Percentiles rank a stretch among this genome's conserved stretches.
Evolutionary conservation across 1,140 invertebrate species (phyloP).

Genomic region (Carcinoscorpius rotundicauda): DNA sequence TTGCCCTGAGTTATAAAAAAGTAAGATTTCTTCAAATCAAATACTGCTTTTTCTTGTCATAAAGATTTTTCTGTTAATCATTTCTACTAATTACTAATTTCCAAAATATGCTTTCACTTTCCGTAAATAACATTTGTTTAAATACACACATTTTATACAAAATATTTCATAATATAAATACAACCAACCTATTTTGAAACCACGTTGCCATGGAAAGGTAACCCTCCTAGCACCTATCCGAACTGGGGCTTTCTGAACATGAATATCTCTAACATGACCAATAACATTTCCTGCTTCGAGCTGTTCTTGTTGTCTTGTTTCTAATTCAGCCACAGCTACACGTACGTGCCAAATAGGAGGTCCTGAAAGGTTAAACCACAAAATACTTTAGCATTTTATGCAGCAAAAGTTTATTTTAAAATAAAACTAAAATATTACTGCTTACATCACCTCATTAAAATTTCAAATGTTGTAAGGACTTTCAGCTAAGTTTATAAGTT

Average conservation of each 20-base stretch:
- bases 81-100: no score
- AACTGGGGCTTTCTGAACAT: constrained; percentile 37
- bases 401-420: constrained; percentile 3
- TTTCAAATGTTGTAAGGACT: background rate
- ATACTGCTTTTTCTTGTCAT: no score
- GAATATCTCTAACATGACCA: constrained; percentile 45
- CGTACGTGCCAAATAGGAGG: constrained; percentile 30
- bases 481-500: background rate
- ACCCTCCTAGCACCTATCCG: constrained; percentile 52
- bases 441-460: background rate
- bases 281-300: constrained; percentile 51
- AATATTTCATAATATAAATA: background rate
- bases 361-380: background rate
- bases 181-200: constrained; percentile 69
- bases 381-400: background rate
- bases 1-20: no score
- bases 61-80: no score
- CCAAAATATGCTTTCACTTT: no score
- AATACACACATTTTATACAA: no score
- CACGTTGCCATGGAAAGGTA: constrained; percentile 81
- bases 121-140: no score
- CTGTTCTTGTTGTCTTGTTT: constrained; percentile 41
- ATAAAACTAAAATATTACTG: background rate
- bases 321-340: constrained; percentile 48
- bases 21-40: no score